phyloP scores from a whole-genome alignment of 2,113 vertebrate species.

The Planiliza haematocheilus region DNA sequence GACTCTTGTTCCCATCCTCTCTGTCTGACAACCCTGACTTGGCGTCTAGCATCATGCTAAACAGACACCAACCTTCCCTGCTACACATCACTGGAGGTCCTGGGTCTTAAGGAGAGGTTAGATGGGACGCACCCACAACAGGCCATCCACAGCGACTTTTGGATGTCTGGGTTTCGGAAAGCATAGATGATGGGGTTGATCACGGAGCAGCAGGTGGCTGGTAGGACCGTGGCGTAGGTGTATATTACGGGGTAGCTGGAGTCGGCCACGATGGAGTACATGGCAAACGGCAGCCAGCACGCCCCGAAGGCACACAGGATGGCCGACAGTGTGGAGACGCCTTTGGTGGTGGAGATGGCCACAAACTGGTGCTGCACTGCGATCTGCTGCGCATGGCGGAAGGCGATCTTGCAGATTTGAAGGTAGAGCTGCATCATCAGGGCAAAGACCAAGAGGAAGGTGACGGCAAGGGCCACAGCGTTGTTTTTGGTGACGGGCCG shows the following conservation, averaged over 20 bases:
- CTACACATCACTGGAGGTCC: conserved; percentile 93
- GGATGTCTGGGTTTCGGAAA: conserved; percentile 93
- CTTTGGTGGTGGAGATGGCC: conserved; percentile 92
- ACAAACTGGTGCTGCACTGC: conserved; percentile 93
- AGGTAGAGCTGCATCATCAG: conserved; percentile 95
- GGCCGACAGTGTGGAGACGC: conserved; percentile 91
- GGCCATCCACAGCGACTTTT: conserved; percentile 92
- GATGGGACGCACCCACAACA: conserved; percentile 90
- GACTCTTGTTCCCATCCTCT: not conserved
- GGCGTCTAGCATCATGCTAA: conserved; percentile 16
- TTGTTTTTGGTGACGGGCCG: conserved; percentile 91
- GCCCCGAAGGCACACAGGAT: conserved; percentile 91
- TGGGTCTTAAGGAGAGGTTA: conserved; percentile 86
- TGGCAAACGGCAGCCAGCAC: conserved; percentile 93
- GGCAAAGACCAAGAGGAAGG: conserved; percentile 91
- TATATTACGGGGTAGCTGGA: conserved; percentile 89
- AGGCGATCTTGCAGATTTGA: conserved; percentile 93
- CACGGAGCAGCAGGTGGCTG: conserved; percentile 90
- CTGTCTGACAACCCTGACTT: conserved; percentile 30
- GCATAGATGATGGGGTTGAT: conserved; percentile 94
- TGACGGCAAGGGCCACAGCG: conserved; percentile 88
- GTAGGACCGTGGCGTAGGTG: conserved; percentile 90
- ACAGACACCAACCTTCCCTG: conserved; percentile 36
- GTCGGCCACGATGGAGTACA: conserved; percentile 91
- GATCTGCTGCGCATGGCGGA: conserved; percentile 94